Base-by-base conservation (phyloP, 37 sponge, comb jelly and placozoan genomes). In the Oopsacas minuta region DNA sequence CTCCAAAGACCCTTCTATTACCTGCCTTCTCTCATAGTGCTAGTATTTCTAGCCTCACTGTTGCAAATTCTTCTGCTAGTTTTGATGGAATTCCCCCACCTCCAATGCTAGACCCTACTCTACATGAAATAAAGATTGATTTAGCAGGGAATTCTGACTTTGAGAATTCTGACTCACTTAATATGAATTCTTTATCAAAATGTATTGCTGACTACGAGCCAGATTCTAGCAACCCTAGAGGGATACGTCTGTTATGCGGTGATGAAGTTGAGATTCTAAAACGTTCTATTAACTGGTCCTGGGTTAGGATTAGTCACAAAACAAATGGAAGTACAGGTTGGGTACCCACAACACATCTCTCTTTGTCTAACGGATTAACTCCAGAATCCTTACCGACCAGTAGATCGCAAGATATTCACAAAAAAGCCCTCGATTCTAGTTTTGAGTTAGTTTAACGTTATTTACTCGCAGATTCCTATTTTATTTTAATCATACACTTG, bases 151-250 rank as follows among this genome's bases (percentile, higher is more conserved):
- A 32, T 34, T 61, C 75, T 20, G 75, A 61, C 20, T 5, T 61
- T 3, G 75, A 61, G 7, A 61, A 20, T n/a, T 32, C 75, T 3
- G 75, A 61, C 3, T 3, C 7, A 25, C 32, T n/a, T 61, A n/a
- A 25, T 61, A 12, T 42, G 8, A 17, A 8, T 42, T 42, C 75
- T 61, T n/a, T 25, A 10, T 20, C 75, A 34, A 61, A 61, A 61
- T 61, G 75, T 34, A 61, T 61, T n/a, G 75, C 75, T 61, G 75
- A 61, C 75, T 61, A 61, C 30, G 75, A 61, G 22, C 75, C 75
- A 32, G 75, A 61, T 12, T 10, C 22, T 3, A 12, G 75, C 22
- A 61, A 61, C 22, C 75, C 75, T 5, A 25, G 22, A 3, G 75
- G 75, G 5, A 10, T 61, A 7, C 30, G 28, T 25, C 75, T 61